Evolutionary conservation across 1,140 invertebrate genomes (phyloP).

Genomic region (Ceratina calcarata): DNA sequence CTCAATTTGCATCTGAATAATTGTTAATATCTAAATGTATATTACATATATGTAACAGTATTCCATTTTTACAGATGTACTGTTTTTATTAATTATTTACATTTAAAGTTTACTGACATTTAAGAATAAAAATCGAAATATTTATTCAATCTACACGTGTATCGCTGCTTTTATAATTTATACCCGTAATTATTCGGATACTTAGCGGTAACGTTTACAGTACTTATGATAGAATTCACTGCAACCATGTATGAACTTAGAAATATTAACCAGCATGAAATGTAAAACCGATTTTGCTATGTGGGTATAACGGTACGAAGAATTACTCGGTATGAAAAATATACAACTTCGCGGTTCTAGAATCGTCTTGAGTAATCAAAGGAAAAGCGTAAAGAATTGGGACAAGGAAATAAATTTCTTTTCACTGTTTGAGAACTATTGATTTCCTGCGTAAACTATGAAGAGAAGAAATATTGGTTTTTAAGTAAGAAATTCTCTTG

Average conservation of each 20-base stretch:
- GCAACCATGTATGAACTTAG: too few species aligned
- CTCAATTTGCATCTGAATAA: background rate
- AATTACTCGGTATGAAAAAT: background rate
- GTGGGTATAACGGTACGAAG: background rate
- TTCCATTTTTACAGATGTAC: too few species aligned
- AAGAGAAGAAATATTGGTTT: too few species aligned
- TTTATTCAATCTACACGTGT: background rate
- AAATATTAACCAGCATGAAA: background rate
- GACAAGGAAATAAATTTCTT: background rate
- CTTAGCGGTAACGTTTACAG: background rate
- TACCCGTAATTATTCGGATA: background rate
- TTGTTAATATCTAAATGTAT: background rate
- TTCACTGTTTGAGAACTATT: background rate
- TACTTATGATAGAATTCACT: background rate
- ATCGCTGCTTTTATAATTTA: background rate
- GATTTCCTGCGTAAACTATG: too few species aligned
- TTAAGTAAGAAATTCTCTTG: too few species aligned
- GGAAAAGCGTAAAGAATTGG: background rate
- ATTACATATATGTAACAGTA: too few species aligned
- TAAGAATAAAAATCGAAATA: too few species aligned
- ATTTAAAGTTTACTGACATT: too few species aligned
- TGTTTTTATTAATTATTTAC: too few species aligned
- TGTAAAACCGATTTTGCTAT: conserved; percentile 6
- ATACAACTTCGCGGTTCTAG: background rate
- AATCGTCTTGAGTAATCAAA: background rate